Base-by-base conservation (phyloP, 2,888 invertebrate species). In the Dynastes tityus region DNA sequence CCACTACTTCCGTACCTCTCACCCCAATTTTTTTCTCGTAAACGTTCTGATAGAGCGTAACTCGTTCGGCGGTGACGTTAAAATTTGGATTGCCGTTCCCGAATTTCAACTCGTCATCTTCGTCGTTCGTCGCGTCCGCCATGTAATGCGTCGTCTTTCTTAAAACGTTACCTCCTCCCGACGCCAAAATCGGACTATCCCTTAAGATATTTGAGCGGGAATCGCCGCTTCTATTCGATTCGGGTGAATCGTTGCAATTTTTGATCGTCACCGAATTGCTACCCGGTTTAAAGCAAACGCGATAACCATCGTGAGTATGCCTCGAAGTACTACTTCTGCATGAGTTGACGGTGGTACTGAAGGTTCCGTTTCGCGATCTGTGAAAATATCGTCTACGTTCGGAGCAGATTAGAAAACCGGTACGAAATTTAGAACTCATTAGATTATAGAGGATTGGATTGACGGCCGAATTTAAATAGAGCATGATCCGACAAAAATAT, bases 371-470 rank as follows among this genome's bases (percentile, higher is more conserved):
- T 40, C 89, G 86, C 1, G 87, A 84, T 79, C 91, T 88, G 80
- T 90, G 89, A 77, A 90, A 89, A 78, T 89, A 89, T 74, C 89
- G 89, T 78, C 89, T 90, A 78, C 90, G 90, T 82, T 91, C 90
- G 61, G 92, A 91, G 84, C 93, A 95, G 0, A 95, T 91, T 77
- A 93, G 90, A 84, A 96, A 96, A 0, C 95, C 96, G 77, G 93
- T 92, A 2, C 97, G 92, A 86, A 97, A 97, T 89, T 96, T 97
- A 2, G 96, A 95, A 61, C 96, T 96, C 95, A 97, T 96, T 81
- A 97, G 90, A 87, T 97, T 97, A 87, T 97, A 97, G n/a, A 97
- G 90, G 83, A 97, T 95, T 0, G 97, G 97, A 88, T 97, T 97
- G 82, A 96, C 92, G 58, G 96, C 97, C 2, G 97, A 97, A 88